These are phyloP conservation scores for Apis mellifera DNA, from an alignment of 1,140 invertebrate genomes.

Conservation along the genomic window Amel_HAv3.1 CM009934.2:11450501-11451000, in stretches of 20 bases:
- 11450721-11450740: background rate
- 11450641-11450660: slow-evolving; percentile 19
- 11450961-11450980: slow-evolving; percentile 59
- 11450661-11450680: slow-evolving; percentile 14
- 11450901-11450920: slow-evolving; percentile 28
- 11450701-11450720: background rate
- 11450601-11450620: slow-evolving; percentile 20
- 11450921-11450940: slow-evolving; percentile 47
- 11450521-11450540: slow-evolving; percentile 9
- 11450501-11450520: slow-evolving; percentile 76
- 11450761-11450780: background rate
- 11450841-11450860: slow-evolving; percentile 52
- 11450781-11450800: background rate
- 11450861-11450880: slow-evolving; percentile 76
- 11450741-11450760: background rate
- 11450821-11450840: background rate
- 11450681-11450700: background rate
- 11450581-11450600: slow-evolving; percentile 45
- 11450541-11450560: background rate
- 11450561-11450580: slow-evolving; percentile 23
- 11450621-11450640: slow-evolving; percentile 35
- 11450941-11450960: slow-evolving; percentile 51
- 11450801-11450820: background rate
- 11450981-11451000: slow-evolving; percentile 59
- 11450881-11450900: slow-evolving; percentile 67